Percentiles rank a stretch among this genome's conserved stretches.
These are phyloP conservation scores for Campoplex nolae DNA, from an alignment of 2,888 invertebrate genomes.

Conservation along the genomic window DNA sequence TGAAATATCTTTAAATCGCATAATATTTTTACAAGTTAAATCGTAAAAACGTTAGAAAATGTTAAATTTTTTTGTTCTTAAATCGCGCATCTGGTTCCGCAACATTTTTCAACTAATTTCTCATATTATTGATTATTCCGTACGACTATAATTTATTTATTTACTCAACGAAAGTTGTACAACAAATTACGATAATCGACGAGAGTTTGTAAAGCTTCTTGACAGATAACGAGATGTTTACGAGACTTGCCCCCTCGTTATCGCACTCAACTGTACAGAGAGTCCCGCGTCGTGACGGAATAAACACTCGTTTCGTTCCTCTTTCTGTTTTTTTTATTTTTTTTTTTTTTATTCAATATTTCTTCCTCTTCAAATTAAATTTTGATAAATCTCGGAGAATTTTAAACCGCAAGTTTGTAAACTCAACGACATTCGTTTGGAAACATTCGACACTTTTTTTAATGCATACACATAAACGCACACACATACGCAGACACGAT, in stretches of 20 bases:
- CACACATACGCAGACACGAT: background rate
- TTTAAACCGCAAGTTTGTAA: constrained; percentile 76
- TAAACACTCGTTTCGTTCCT: background rate
- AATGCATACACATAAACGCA: background rate
- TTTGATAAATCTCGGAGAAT: constrained; percentile 73
- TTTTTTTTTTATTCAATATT: constrained; percentile 32
- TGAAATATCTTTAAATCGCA: constrained; percentile 22
- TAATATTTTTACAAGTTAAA: background rate
- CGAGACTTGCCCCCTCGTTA: constrained; percentile 65
- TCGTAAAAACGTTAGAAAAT: background rate
- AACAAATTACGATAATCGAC: constrained; percentile 65
- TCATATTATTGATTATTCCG: constrained; percentile 38
- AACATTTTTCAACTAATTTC: constrained; percentile 32
- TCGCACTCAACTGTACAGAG: constrained; percentile 50
- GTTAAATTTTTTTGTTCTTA: background rate
- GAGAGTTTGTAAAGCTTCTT: constrained; percentile 57
- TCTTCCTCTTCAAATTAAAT: constrained; percentile 70
- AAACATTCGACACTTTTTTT: constrained; percentile 58
- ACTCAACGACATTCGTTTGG: constrained; percentile 69
- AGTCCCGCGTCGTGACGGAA: constrained; percentile 43
- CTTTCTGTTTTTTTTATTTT: constrained; percentile 1
- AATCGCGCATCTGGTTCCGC: background rate
- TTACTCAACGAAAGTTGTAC: constrained; percentile 55
- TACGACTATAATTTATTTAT: constrained; percentile 36
- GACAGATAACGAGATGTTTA: constrained; percentile 67